phyloP scores from a whole-genome alignment of 2,888 invertebrate genomes.

The Tenthredo notha region DNA sequence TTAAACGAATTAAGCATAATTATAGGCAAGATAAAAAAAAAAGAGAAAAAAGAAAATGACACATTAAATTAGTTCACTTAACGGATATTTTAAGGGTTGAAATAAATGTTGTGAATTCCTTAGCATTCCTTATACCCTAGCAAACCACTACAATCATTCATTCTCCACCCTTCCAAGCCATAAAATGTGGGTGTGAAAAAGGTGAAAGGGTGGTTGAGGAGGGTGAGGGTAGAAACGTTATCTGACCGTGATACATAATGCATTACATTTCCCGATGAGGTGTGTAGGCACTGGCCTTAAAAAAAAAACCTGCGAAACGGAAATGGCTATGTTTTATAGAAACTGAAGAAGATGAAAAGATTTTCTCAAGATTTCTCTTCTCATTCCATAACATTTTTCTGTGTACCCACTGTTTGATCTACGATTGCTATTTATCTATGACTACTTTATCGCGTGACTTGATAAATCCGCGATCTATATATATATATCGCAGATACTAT shows the following conservation, averaged over 20 bases:
- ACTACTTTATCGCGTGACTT: neutral
- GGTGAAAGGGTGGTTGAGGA: neutral
- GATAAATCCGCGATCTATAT: neutral
- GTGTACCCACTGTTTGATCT: too few species aligned
- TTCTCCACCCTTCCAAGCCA: constrained; percentile 38
- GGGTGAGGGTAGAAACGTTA: neutral
- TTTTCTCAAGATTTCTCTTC: neutral
- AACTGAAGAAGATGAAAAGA: neutral
- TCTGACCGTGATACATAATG: constrained; percentile 70
- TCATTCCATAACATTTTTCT: neutral
- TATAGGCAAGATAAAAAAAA: too few species aligned
- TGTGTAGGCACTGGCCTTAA: neutral
- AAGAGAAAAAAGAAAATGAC: too few species aligned
- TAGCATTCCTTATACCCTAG: neutral
- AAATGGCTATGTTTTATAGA: neutral
- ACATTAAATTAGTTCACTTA: too few species aligned
- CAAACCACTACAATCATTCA: constrained; percentile 29
- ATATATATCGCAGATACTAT: neutral
- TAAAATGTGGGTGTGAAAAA: constrained; percentile 18
- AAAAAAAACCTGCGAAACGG: neutral
- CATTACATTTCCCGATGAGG: constrained; percentile 72
- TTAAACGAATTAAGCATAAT: neutral
- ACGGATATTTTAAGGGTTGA: neutral
- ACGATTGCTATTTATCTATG: neutral
- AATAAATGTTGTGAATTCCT: constrained; percentile 8